phyloP scores from a whole-genome alignment of 2,797 vertebrate species.

The Acanthiza pusilla region DNA sequence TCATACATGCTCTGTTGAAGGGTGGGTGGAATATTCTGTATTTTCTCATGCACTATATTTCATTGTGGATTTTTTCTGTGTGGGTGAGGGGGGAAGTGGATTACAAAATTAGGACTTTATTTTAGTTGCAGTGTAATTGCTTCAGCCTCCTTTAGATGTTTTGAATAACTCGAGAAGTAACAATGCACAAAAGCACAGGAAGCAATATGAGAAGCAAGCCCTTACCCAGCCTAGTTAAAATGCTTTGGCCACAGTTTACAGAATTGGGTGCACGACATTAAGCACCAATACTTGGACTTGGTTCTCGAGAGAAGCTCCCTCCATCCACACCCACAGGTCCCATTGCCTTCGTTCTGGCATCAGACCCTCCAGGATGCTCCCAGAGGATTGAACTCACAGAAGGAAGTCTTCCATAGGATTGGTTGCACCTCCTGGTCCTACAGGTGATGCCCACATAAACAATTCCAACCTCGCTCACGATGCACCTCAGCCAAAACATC shows the following conservation, averaged over 20 bases:
- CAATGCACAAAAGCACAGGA: constrained; percentile 69
- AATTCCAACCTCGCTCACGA: background rate
- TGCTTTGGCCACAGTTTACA: constrained; percentile 28
- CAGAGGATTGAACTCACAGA: background rate
- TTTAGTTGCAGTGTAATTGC: constrained; percentile 60
- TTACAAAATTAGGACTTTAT: constrained; percentile 66
- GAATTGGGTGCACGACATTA: background rate
- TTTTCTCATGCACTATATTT: constrained; percentile 69
- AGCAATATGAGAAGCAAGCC: constrained; percentile 57
- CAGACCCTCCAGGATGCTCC: accelerated
- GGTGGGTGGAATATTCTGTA: constrained; percentile 55
- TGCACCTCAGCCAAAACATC: background rate
- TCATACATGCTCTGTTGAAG: constrained; percentile 37
- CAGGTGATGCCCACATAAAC: background rate
- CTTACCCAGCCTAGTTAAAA: constrained; percentile 26
- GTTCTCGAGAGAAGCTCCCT: background rate
- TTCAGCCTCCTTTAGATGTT: constrained; percentile 66
- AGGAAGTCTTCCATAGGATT: background rate
- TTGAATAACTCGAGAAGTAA: constrained; percentile 54
- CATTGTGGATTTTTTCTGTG: constrained; percentile 59
- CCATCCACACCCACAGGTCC: background rate
- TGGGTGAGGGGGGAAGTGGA: constrained; percentile 58
- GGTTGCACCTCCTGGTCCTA: background rate
- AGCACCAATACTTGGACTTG: background rate
- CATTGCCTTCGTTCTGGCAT: background rate